phyloP scores from a whole-genome alignment of 2,113 vertebrate genomes.

The Heloderma charlesbogerti region DNA sequence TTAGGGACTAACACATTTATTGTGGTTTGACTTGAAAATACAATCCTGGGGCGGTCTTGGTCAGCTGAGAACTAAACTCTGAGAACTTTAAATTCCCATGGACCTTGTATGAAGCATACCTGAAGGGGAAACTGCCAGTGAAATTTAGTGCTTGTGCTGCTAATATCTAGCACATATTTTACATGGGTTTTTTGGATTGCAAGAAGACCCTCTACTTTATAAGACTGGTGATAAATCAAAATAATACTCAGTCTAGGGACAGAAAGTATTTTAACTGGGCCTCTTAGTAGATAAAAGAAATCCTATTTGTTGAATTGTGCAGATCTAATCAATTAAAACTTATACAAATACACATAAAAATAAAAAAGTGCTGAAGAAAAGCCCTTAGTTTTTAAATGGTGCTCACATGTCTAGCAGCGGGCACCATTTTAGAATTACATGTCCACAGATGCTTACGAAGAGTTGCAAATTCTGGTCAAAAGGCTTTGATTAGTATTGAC shows the following conservation, averaged over 20 bases:
- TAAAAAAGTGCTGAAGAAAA: not conserved
- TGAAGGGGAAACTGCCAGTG: constrained; percentile 54
- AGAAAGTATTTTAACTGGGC: not conserved
- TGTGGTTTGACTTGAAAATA: not conserved
- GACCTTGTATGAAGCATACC: constrained; percentile 34
- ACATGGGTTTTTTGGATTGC: not conserved
- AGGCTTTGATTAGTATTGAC: not conserved
- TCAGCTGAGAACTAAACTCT: not conserved
- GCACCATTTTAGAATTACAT: not conserved
- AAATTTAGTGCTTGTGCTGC: constrained; percentile 50
- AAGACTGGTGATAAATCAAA: not conserved
- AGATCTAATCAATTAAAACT: not conserved
- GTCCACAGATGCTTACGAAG: not conserved
- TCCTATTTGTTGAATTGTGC: not conserved
- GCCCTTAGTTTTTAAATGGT: not conserved
- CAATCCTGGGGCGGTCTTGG: not conserved
- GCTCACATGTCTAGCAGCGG: not conserved
- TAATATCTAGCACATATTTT: constrained; percentile 7
- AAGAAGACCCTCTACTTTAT: not conserved
- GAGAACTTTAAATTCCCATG: constrained; percentile 32
- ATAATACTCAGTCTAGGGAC: not conserved
- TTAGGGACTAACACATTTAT: not conserved
- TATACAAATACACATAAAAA: not conserved
- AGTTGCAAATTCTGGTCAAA: not conserved
- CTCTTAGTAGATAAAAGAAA: not conserved